Evolutionary conservation across 2,797 vertebrate genomes (phyloP).

Genomic region (Macrochelys suwanniensis): DNA sequence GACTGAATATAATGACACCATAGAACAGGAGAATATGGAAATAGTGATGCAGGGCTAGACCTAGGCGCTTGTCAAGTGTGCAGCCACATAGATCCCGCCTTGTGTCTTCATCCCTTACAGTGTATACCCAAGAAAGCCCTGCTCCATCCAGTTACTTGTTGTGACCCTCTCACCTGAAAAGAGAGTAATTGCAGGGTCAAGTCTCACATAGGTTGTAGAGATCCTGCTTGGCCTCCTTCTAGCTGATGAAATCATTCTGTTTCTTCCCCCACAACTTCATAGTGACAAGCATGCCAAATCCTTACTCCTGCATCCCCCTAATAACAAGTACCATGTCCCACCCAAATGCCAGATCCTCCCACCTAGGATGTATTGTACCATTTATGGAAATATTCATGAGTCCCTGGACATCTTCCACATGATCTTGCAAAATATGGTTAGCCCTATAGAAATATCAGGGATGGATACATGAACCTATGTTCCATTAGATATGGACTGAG

Average conservation of each 20-base stretch:
- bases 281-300: not conserved
- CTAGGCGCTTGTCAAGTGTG: not conserved
- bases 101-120: not conserved
- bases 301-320: not conserved
- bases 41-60: not conserved
- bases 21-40: not conserved
- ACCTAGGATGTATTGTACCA: not conserved
- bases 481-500: not conserved
- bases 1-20: not conserved
- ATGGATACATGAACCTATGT: not conserved
- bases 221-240: not conserved
- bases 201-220: not conserved
- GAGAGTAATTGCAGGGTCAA: not conserved
- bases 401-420: not conserved
- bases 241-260: not conserved
- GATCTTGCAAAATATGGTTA: not conserved
- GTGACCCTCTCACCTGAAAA: not conserved
- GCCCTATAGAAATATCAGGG: not conserved
- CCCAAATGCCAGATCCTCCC: not conserved
- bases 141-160: not conserved
- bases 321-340: not conserved
- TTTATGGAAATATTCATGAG: not conserved
- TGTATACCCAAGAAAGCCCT: not conserved
- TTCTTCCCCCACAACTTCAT: not conserved
- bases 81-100: not conserved